A percentile compares a stretch with the other conserved stretches of the same genome.
Evolutionary conservation across 2,113 vertebrate genomes (phyloP).

Genomic region (Sylvia atricapilla): DNA sequence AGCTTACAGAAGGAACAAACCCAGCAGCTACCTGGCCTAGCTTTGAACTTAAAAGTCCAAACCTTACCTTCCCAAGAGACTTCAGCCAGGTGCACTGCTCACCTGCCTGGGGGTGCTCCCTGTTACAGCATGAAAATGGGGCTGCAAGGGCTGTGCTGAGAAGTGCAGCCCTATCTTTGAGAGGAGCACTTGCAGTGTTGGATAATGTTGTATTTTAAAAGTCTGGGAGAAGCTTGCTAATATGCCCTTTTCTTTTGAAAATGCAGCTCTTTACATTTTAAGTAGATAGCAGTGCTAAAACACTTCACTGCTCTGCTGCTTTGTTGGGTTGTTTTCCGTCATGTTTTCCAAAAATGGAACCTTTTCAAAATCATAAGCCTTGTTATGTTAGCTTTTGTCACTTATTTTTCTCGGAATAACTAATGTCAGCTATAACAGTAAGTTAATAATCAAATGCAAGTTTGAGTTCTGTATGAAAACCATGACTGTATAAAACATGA

Average conservation of each 20-base stretch:
- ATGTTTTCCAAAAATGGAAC: neutral
- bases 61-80: neutral
- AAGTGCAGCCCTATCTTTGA: neutral
- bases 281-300: neutral
- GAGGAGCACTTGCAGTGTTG: neutral
- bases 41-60: constrained; percentile 15
- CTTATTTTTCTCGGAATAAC: neutral
- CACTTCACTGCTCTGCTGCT: neutral
- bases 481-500: neutral
- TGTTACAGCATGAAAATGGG: neutral
- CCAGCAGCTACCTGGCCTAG: neutral
- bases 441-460: neutral
- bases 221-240: neutral
- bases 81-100: neutral
- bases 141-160: neutral
- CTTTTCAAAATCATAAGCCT: neutral
- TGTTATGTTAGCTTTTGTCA: neutral
- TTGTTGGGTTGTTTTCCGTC: neutral
- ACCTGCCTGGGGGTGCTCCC: neutral
- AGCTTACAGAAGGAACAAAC: neutral
- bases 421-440: neutral
- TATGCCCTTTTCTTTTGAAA: neutral
- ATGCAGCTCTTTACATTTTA: neutral
- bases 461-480: neutral
- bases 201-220: neutral